Conservation (phyloP, 2,888 invertebrate species). For the Hecatera dysodea region DNA sequence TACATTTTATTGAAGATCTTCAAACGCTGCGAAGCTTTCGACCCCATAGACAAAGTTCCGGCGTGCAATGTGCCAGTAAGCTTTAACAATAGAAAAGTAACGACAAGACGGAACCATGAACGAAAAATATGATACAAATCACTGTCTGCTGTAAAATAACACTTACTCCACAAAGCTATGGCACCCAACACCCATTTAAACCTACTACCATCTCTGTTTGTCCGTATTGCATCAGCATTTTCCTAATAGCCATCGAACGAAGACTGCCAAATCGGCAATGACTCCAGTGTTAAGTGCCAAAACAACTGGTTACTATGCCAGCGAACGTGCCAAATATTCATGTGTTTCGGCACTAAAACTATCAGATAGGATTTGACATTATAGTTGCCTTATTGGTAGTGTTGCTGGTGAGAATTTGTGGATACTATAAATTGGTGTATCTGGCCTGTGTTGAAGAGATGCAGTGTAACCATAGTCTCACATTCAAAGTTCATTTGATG, state of each 20-base stretch:
- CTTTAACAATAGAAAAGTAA: too few species aligned
- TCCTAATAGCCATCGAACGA: conserved; percentile 75
- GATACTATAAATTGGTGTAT: conserved; percentile 17
- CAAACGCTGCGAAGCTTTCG: too few species aligned
- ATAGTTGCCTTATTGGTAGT: conserved; percentile 63
- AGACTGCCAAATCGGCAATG: conserved; percentile 83
- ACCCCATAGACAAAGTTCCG: too few species aligned
- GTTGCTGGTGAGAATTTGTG: conserved; percentile 36
- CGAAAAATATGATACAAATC: background rate
- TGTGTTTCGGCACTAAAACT: conserved; percentile 71
- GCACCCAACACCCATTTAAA: conserved; percentile 31
- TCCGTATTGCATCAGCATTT: conserved; percentile 73
- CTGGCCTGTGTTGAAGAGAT: background rate
- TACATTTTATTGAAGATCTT: too few species aligned
- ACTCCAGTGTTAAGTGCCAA: conserved; percentile 77
- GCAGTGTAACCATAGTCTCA: background rate
- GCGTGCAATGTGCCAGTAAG: too few species aligned
- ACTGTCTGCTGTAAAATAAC: conserved; percentile 29
- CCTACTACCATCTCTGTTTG: conserved; percentile 38
- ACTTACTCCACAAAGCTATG: conserved; percentile 21
- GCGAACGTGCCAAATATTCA: conserved; percentile 77
- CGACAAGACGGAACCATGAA: background rate
- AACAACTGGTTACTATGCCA: conserved; percentile 74
- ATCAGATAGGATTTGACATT: conserved; percentile 64
- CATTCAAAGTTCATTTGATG: background rate